Evolutionary conservation across 2,797 vertebrate genomes (phyloP), one percentile per base, ranked within the genome.

Genomic region (Moxostoma hubbsi): DNA sequence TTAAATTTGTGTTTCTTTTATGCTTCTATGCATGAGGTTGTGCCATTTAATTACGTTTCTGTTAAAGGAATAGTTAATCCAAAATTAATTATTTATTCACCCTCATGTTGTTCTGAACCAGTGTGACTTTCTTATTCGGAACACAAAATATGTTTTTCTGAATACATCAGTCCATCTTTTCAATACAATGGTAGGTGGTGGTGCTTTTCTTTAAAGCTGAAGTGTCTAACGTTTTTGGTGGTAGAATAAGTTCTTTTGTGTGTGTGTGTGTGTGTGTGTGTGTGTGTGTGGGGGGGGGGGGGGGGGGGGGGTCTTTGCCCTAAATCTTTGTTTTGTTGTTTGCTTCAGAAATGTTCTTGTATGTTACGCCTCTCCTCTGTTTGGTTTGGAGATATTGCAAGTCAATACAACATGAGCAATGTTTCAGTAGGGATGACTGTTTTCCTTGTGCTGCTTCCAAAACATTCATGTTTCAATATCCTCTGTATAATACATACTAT

Each of bases 1-100:
- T 71, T 71, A 62, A 70, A 70, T 50, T 15, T 78, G 36, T 70
- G 59, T 53, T 46, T 53, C 50, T 13, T 57, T 46, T 70, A 62
- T 53, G 58, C 8, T 63, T 78, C 63, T 18, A 70, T 10, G 50
- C 15, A 71, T 53, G 49, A 70, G 49, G 50, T 11, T 11, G 49
- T 67, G n/a, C 15, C 15, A 11, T 15, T 45, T 63, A 55, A 64
- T 78, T 71, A 54, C 49, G 59, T 62, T 71, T 63, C 47, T 71
- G 45, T 63, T 63, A 71, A 70, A 54, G 36, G 36, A 36, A 36
- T 36, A 36, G 36, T 36, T 36, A 3, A 36, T 36, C 36, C 36
- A 36, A 36, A 36, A 36, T 36, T 4, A 36, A 36, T 36, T 36
- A 36, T 36, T 36, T 36, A 36, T 4, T 36, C 36, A 36, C 3